Percentiles rank a stretch among this genome's conserved stretches.
These are phyloP conservation scores for Campoplex nolae DNA, from an alignment of 2,888 invertebrate species.

Conservation along the genomic window DNA sequence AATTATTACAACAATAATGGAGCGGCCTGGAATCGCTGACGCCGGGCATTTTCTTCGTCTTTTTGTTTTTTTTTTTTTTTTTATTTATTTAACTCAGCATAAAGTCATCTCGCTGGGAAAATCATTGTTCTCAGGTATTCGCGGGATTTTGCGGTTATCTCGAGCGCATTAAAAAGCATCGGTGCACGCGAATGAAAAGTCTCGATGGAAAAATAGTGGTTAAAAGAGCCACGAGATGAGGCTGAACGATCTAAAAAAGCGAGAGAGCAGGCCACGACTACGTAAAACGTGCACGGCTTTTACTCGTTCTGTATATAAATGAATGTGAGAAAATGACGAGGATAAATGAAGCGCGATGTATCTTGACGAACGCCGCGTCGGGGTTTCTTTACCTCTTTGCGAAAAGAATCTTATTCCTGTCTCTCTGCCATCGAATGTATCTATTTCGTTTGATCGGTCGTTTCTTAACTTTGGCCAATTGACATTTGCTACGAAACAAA, in stretches of 20 bases:
- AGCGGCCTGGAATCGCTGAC: not conserved
- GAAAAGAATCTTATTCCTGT: constrained; percentile 51
- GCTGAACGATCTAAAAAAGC: not conserved
- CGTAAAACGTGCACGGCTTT: constrained; percentile 10
- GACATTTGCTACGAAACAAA: constrained; percentile 32
- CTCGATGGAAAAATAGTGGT: not conserved
- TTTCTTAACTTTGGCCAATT: constrained; percentile 52
- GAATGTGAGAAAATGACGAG: constrained; percentile 28
- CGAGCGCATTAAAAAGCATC: constrained; percentile 36
- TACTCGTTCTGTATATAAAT: constrained; percentile 8
- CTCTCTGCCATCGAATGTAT: constrained; percentile 46
- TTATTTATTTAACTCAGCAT: not conserved
- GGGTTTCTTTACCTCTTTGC: constrained; percentile 37
- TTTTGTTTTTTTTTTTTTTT: too few relatives aligned
- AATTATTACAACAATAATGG: not conserved
- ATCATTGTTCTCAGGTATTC: constrained; percentile 41
- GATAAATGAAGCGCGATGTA: constrained; percentile 32
- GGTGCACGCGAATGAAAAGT: constrained; percentile 8
- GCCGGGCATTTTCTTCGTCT: constrained; percentile 15
- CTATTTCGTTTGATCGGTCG: constrained; percentile 48
- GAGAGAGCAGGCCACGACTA: not conserved
- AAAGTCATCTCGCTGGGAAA: constrained; percentile 44
- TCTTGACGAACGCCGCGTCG: constrained; percentile 52
- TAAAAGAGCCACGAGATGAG: constrained; percentile 6
- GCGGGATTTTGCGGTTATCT: constrained; percentile 57